Evolutionary conservation across 2,888 invertebrate genomes (phyloP), one percentile per base, ranked within the genome.

Genomic region (Cephonodes hylas): DNA sequence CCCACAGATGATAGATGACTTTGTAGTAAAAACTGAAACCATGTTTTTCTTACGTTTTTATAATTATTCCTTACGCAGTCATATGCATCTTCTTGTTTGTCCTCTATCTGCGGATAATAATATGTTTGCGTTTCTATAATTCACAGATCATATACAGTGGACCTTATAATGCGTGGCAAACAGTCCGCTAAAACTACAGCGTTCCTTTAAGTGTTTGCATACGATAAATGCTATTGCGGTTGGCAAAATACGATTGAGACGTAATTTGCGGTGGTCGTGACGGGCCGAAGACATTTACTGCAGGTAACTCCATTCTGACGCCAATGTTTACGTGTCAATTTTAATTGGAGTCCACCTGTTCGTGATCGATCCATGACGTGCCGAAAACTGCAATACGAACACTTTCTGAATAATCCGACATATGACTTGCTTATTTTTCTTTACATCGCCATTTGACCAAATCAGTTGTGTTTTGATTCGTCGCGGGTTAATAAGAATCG

Each of bases 281-380:
- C 60, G 15, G 13, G 13, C 18, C 45, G 59, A 64, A 63, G 58
- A 60, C 45, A 34, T 61, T 61, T 45, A 34, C 61, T 58, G 59
- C 59, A 38, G 22, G 48, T 60, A 60, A 59, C 60, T 70, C 56
- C 42, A 60, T 45, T 58, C 66, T 61, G 53, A 44, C 34, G 23
- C 31, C 44, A 44, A 66, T 69, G 65, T 69, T 69, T 66, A 61
- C 63, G 62, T 56, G 64, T 63, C 69, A 65, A 64, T 61, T 53
- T 42, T 72, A 68, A 74, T 72, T 72, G 67, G 64, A 59, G 65
- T 56, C 10, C 22, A 46, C 63, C 42, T 67, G 63, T 48, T 62
- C 56, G 56, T 63, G 63, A 63, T 58, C 62, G 53, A 62, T 2
- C 27, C 10, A 6, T 15, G 44, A 44, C 20, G 44, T 44, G 18